Evolutionary conservation across 2,888 invertebrate genomes (phyloP).

Genomic region (Plebejus melissa): DNA sequence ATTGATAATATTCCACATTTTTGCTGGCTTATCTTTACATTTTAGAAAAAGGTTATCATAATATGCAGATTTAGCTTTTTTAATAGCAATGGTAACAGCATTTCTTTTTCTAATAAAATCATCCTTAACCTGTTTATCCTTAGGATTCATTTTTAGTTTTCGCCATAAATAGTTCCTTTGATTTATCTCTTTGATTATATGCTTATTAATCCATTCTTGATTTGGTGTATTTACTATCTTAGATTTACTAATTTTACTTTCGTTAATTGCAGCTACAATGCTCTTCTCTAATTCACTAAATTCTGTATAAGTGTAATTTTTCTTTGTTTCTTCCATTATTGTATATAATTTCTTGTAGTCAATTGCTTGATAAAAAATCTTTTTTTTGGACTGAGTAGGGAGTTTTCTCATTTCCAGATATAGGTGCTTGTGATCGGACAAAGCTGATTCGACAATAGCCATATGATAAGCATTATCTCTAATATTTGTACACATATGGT

Average conservation of each 20-base stretch:
- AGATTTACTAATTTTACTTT: not conserved
- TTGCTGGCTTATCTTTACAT: not conserved
- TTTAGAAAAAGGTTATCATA: too few relatives aligned
- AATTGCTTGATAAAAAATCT: not conserved
- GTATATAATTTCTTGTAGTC: not conserved
- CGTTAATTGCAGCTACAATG: not conserved
- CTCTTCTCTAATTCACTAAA: not conserved
- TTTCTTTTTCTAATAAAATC: too few relatives aligned
- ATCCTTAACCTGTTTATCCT: too few relatives aligned
- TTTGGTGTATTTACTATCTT: not conserved
- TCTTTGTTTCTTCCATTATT: not conserved
- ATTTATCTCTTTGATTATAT: too few relatives aligned
- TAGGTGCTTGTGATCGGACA: constrained; percentile 32
- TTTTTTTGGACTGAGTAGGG: not conserved
- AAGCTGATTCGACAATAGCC: not conserved
- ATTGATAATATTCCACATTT: constrained; percentile 15
- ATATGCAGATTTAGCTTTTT: too few relatives aligned
- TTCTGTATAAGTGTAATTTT: not conserved
- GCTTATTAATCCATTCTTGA: too few relatives aligned
- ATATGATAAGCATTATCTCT: constrained; percentile 30
- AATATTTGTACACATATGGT: constrained; percentile 36
- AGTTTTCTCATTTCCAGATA: constrained; percentile 29
- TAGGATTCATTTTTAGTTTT: too few relatives aligned
- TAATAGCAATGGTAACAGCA: too few relatives aligned
- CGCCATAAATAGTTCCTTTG: too few relatives aligned